These are phyloP conservation scores for Slavum lentiscoides DNA, from an alignment of 2,888 invertebrate genomes.

Conservation along the genomic window DNA sequence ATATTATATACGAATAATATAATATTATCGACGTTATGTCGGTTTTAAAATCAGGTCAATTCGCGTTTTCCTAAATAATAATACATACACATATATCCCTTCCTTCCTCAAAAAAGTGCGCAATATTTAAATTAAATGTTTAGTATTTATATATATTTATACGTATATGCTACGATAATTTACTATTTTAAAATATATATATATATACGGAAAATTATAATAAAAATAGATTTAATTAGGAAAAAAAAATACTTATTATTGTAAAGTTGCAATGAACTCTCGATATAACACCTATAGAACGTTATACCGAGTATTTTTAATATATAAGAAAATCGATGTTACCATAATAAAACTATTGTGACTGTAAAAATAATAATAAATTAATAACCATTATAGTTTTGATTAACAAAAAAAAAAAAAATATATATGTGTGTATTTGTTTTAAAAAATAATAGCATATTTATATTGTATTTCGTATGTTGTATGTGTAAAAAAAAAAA, in stretches of 20 bases:
- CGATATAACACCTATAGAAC: too few relatives aligned
- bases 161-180: background rate
- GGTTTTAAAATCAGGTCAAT: too few relatives aligned
- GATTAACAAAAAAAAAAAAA: background rate
- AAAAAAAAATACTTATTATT: background rate
- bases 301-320: background rate
- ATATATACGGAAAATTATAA: background rate
- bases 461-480: too few relatives aligned
- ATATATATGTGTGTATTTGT: too few relatives aligned
- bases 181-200: background rate
- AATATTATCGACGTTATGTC: too few relatives aligned
- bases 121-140: background rate
- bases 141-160: background rate
- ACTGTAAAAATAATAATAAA: conserved; percentile 14
- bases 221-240: too few relatives aligned
- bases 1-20: too few relatives aligned
- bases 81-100: too few relatives aligned
- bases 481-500: too few relatives aligned
- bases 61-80: background rate
- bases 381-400: conserved; percentile 13
- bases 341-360: conserved; percentile 23
- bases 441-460: too few relatives aligned
- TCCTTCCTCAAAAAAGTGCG: background rate
- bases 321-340: conserved; percentile 26
- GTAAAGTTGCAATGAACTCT: background rate